A percentile compares a stretch with the other conserved stretches of the same genome.
Evolutionary conservation across 2,113 vertebrate species (phyloP).

Genomic region (Gopherus evgoodei): DNA sequence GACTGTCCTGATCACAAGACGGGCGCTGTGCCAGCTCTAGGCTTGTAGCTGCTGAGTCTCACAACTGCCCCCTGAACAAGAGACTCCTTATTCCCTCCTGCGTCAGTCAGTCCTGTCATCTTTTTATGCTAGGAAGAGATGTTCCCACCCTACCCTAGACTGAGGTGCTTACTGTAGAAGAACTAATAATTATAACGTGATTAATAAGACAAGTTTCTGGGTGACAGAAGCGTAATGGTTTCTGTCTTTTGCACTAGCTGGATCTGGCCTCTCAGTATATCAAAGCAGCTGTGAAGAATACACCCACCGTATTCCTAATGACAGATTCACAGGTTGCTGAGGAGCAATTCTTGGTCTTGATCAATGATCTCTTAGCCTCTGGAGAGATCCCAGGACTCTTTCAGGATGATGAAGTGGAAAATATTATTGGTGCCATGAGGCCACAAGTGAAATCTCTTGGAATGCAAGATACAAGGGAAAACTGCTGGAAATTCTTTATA

Average conservation of each 20-base stretch:
- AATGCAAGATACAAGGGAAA: slow-evolving; percentile 72
- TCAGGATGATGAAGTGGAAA: slow-evolving; percentile 73
- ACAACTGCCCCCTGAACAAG: neutral
- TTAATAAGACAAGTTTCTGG: neutral
- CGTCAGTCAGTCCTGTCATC: neutral
- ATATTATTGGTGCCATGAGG: slow-evolving; percentile 76
- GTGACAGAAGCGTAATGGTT: neutral
- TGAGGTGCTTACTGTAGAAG: neutral
- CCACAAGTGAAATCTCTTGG: slow-evolving; percentile 78
- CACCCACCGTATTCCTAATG: slow-evolving; percentile 81
- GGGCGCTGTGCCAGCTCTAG: neutral
- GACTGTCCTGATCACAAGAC: neutral
- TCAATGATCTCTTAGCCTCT: slow-evolving; percentile 80
- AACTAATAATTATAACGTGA: neutral
- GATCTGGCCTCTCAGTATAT: slow-evolving; percentile 79
- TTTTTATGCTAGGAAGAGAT: neutral
- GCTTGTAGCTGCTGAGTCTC: neutral
- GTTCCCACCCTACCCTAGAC: neutral
- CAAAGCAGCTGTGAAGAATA: slow-evolving; percentile 77
- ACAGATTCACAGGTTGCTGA: slow-evolving; percentile 83
- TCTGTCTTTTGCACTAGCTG: slow-evolving; percentile 40
- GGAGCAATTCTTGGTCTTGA: slow-evolving; percentile 81
- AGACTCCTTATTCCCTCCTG: neutral
- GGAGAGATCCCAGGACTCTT: slow-evolving; percentile 82
- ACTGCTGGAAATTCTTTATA: slow-evolving; percentile 81